Percentiles rank a stretch among this genome's conserved stretches.
Conservation (phyloP, 2,113 vertebrate species). For the Oenanthe melanoleuca region DNA sequence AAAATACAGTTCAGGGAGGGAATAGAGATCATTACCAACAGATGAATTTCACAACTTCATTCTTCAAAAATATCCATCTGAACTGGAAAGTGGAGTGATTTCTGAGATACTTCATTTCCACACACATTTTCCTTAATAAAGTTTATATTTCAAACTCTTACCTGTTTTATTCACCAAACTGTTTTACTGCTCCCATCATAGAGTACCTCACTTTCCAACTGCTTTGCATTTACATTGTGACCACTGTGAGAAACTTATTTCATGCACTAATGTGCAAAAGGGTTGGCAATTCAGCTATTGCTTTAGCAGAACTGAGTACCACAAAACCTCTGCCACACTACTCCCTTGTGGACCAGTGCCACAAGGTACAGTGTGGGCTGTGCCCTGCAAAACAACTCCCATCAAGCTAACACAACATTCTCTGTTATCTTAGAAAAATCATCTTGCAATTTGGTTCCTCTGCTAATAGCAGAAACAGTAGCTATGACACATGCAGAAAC, state of each 20-base stretch:
- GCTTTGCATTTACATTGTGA: background rate
- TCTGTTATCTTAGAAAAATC: background rate
- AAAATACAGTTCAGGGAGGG: background rate
- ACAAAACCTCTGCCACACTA: background rate
- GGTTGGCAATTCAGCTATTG: background rate
- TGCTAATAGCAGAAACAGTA: background rate
- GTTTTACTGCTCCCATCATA: background rate
- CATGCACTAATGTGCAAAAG: background rate
- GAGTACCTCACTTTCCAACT: background rate
- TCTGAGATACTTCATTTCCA: background rate
- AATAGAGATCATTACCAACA: background rate
- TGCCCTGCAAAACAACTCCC: background rate
- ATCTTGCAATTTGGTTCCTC: background rate
- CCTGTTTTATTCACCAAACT: background rate
- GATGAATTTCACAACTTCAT: background rate
- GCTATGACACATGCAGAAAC: rapidly evolving
- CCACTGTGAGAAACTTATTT: background rate
- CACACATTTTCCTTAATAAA: background rate
- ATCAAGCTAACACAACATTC: background rate
- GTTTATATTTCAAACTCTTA: background rate
- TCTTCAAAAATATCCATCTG: background rate
- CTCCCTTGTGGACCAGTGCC: background rate
- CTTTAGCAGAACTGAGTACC: background rate
- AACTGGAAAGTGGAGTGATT: background rate
- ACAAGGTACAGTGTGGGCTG: background rate